Evolutionary conservation across 2,113 vertebrate species (phyloP), one percentile per base, ranked within the genome.

Genomic region (Daphoenositta chrysoptera): DNA sequence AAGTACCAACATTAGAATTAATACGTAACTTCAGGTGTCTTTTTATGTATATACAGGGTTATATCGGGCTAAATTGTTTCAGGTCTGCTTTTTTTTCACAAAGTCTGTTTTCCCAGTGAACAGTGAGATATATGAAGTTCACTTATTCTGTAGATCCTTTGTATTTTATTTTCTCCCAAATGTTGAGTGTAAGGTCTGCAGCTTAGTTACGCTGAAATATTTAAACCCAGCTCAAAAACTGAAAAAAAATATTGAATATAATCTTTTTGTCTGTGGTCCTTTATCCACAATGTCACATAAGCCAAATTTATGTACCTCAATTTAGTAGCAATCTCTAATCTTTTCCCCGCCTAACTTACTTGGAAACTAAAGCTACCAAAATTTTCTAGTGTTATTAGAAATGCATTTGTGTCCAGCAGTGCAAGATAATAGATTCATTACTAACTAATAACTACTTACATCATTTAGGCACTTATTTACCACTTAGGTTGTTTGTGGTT

Each of bases 81-180:
- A 58, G 17, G 11, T 87, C 13, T 50, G 13, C 11, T 68, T 90
- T 86, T 69, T 51, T 51, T 69, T 60, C 39, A 37, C 11, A 16
- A 45, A 9, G 8, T 33, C 10, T 1, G 0, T 56, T 89, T 79
- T 44, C 18, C 2, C 3, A 8, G 7, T 50, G 30, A 56, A 12
- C 9, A 35, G 10, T 75, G 39, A 56, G 9, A 42, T n/a, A 68
- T 2, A 15, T 50, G 16, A 68, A 58, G 9, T 54, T 64, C 9
- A 23, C 9, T 45, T 75, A 27, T 54, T 53, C 20, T 92, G 17
- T 69, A 50, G 13, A 27, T 53, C 14, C 48, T 82, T 19, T 27
- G 3, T 48, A 19, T 57, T 72, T 69, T 82, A 18, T 56, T 72
- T 93, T 90, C 19, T 69, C 7, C 14, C 19, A 27, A 0, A 69